Evolutionary conservation across 2,113 vertebrate species (phyloP).

Genomic region (Murina feae): DNA sequence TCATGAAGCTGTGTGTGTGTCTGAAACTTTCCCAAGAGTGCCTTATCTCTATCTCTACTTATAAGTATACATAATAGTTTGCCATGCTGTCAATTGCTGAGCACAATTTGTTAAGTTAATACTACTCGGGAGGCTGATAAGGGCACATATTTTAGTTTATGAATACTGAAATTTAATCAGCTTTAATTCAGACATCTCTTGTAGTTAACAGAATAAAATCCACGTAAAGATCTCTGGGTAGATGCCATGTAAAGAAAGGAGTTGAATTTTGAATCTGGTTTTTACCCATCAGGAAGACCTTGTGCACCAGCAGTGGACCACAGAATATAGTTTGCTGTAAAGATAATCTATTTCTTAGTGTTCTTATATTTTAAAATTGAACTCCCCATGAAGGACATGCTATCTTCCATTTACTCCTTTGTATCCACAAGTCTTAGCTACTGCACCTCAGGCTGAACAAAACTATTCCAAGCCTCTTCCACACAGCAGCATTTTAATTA

Average conservation of each 20-base stretch:
- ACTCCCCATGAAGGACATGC: not conserved
- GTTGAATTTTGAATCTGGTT: conserved; percentile 5
- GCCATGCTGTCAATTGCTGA: not conserved
- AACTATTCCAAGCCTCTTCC: conserved; percentile 10
- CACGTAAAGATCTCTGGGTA: not conserved
- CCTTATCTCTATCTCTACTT: not conserved
- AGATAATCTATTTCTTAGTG: not conserved
- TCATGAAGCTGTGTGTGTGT: not conserved
- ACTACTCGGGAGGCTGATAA: not conserved
- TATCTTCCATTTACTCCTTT: not conserved
- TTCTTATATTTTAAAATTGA: not conserved
- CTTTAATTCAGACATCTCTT: conserved; percentile 37
- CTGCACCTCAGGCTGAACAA: not conserved
- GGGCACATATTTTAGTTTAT: conserved; percentile 20
- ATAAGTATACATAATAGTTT: not conserved
- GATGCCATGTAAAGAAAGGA: not conserved
- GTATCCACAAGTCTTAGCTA: not conserved
- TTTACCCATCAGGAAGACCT: not conserved
- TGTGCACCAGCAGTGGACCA: not conserved
- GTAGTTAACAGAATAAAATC: conserved; percentile 9
- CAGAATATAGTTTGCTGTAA: not conserved
- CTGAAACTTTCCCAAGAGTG: not conserved
- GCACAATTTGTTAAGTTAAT: conserved; percentile 15
- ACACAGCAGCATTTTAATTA: not conserved
- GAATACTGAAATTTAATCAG: conserved; percentile 12